Conservation (phyloP, 2,888 invertebrate genomes). For the Priocnemis perturbator region DNA sequence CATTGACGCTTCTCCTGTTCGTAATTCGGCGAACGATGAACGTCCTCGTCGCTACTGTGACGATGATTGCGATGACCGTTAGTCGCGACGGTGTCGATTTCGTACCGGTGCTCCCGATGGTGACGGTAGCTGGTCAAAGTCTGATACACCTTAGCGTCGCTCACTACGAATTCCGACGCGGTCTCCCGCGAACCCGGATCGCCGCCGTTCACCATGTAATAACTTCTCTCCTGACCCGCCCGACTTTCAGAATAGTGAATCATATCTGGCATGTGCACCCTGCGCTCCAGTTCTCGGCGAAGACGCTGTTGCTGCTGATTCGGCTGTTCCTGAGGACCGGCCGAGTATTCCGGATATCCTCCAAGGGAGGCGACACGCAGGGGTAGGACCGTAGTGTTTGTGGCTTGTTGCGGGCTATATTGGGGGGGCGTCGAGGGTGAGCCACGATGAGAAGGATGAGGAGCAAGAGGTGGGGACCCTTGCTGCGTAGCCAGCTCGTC, state of each 20-base stretch:
- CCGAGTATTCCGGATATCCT: constrained; percentile 48
- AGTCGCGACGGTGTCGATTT: too few relatives aligned
- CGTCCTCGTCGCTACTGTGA: constrained; percentile 18
- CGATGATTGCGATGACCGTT: constrained; percentile 17
- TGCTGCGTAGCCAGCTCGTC: constrained; percentile 66
- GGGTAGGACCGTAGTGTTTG: constrained; percentile 33
- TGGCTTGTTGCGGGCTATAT: constrained; percentile 69
- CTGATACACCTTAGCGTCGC: constrained; percentile 54
- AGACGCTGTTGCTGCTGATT: constrained; percentile 43
- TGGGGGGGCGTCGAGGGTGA: constrained; percentile 76
- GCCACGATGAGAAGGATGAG: constrained; percentile 55
- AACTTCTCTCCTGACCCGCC: constrained; percentile 36
- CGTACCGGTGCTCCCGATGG: constrained; percentile 39
- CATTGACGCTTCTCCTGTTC: constrained; percentile 30
- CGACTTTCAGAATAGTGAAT: constrained; percentile 34
- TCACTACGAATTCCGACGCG: constrained; percentile 22
- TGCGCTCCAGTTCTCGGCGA: constrained; percentile 39
- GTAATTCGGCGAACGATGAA: constrained; percentile 37
- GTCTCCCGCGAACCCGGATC: constrained; percentile 30
- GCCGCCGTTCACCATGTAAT: constrained; percentile 40
- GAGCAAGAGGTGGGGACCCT: constrained; percentile 61
- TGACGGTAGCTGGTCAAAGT: constrained; percentile 37
- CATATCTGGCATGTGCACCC: constrained; percentile 36
- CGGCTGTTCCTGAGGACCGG: constrained; percentile 43
- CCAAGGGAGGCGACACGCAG: constrained; percentile 25